A percentile compares a stretch with the other conserved stretches of the same genome.
phyloP scores from a whole-genome alignment of 2,113 vertebrate species.

The Erythrocercus mccallii region DNA sequence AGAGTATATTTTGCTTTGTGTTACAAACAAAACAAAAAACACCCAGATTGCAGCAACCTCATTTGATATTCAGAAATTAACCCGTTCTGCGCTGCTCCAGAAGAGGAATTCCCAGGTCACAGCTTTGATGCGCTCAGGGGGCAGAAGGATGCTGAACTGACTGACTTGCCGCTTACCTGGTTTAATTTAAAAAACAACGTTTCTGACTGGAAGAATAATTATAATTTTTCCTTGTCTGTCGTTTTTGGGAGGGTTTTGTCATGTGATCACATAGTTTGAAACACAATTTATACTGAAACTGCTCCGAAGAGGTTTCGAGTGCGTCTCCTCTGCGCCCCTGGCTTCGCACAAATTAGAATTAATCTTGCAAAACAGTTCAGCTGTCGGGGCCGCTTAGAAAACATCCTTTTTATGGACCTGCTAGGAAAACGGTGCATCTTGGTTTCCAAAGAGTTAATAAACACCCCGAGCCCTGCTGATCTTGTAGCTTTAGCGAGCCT shows the following conservation, averaged over 20 bases:
- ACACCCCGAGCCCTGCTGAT: slow-evolving; percentile 75
- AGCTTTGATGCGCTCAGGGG: accelerated
- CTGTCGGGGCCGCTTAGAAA: slow-evolving; percentile 21
- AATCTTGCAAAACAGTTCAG: neutral
- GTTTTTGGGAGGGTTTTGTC: neutral
- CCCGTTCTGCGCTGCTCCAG: neutral
- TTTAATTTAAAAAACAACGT: accelerated
- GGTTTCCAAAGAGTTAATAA: slow-evolving; percentile 77
- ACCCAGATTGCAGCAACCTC: slow-evolving; percentile 65
- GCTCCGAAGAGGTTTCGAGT: neutral
- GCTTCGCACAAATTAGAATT: neutral
- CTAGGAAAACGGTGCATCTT: neutral
- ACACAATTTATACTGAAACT: neutral
- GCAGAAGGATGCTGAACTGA: neutral
- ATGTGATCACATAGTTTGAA: accelerated
- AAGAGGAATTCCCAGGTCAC: neutral
- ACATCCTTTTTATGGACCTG: neutral
- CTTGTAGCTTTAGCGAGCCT: slow-evolving; percentile 80
- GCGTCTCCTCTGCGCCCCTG: neutral
- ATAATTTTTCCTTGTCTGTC: neutral
- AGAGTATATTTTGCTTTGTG: slow-evolving; percentile 70
- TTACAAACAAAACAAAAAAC: slow-evolving; percentile 52
- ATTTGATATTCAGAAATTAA: slow-evolving; percentile 62
- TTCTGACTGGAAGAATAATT: neutral
- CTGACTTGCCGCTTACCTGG: neutral